Percentiles rank a stretch among this genome's conserved stretches.
Conservation (phyloP, 2,113 vertebrate genomes). For the Perca flavescens region DNA sequence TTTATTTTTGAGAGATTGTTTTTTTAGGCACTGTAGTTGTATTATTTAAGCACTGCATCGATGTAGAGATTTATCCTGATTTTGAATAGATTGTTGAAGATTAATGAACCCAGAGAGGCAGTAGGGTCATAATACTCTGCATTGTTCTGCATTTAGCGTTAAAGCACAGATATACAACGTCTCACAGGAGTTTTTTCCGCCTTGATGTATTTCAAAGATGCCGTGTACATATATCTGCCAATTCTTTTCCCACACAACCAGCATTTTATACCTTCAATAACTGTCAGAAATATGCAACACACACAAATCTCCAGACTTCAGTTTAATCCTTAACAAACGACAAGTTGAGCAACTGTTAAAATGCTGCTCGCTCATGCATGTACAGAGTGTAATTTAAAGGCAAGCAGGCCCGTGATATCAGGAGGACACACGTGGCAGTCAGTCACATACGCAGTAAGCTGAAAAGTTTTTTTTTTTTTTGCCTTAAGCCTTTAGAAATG, state of each 20-base stretch:
- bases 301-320: slow-evolving; percentile 5
- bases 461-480: not conserved
- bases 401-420: not conserved
- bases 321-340: slow-evolving; percentile 18
- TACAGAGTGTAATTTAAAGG: slow-evolving; percentile 18
- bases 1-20: slow-evolving; percentile 81
- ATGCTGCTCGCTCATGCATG: slow-evolving; percentile 15
- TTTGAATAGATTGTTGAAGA: slow-evolving; percentile 40
- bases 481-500: not conserved
- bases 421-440: not conserved
- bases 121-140: slow-evolving; percentile 19
- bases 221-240: too few relatives aligned
- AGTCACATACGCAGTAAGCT: not conserved
- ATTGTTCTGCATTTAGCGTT: not conserved
- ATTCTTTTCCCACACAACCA: not conserved
- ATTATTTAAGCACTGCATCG: slow-evolving; percentile 56
- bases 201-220: not conserved
- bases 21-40: slow-evolving; percentile 62
- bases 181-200: slow-evolving; percentile 15
- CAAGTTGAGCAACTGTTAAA: slow-evolving; percentile 14
- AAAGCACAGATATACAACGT: slow-evolving; percentile 38
- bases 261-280: slow-evolving; percentile 1
- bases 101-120: slow-evolving; percentile 18
- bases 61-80: slow-evolving; percentile 42
- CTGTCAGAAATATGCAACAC: slow-evolving; percentile 30